These are phyloP conservation scores for Bombus sibiricus DNA, from an alignment of 1,140 invertebrate species.

Conservation along the genomic window DNA sequence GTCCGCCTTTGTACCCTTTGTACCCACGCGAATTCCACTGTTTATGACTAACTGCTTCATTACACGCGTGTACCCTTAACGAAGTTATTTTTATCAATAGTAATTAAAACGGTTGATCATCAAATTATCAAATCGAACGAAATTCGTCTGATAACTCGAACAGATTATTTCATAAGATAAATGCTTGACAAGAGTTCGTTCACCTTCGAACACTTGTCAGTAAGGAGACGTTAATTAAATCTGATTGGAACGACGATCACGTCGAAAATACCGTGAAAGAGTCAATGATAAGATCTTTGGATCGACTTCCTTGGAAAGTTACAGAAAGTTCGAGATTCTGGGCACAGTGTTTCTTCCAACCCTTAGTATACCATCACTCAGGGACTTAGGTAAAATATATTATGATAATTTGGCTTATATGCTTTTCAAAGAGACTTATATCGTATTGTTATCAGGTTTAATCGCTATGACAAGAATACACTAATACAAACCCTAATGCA, in stretches of 20 bases:
- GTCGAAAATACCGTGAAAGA: neutral
- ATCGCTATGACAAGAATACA: too few species aligned
- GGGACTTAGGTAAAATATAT: too few species aligned
- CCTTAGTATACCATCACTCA: too few species aligned
- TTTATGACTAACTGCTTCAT: slow-evolving; percentile 24
- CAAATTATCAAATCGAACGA: neutral
- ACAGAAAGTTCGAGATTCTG: neutral
- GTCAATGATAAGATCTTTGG: neutral
- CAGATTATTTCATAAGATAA: neutral
- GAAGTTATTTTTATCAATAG: slow-evolving; percentile 1
- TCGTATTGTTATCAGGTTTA: too few species aligned
- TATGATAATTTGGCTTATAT: too few species aligned
- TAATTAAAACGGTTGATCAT: neutral
- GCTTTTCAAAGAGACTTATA: too few species aligned
- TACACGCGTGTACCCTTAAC: neutral
- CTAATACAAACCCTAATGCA: too few species aligned
- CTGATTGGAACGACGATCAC: neutral
- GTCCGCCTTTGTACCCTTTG: slow-evolving; percentile 36
- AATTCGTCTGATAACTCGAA: neutral
- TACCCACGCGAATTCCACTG: slow-evolving; percentile 63
- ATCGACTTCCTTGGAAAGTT: neutral
- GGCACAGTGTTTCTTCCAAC: neutral
- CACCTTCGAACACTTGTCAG: slow-evolving; percentile 8
- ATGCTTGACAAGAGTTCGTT: slow-evolving; percentile 30
- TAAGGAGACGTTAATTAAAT: slow-evolving; percentile 32